These are phyloP conservation scores for Alectura lathami DNA, from an alignment of 2,113 vertebrate species.

Conservation along the genomic window DNA sequence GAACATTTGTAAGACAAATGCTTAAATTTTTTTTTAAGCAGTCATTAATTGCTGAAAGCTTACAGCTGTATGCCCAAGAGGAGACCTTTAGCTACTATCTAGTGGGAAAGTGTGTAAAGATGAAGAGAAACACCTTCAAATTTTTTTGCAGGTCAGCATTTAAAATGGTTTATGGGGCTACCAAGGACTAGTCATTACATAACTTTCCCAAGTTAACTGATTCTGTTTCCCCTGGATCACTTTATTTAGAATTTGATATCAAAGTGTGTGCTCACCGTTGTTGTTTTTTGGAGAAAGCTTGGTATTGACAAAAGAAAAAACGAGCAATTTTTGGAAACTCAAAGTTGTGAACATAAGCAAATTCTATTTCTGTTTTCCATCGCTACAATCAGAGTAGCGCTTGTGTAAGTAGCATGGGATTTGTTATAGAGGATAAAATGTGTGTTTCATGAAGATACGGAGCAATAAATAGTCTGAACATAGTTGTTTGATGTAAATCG, in stretches of 20 bases:
- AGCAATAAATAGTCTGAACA: neutral
- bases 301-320: neutral
- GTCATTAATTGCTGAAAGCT: neutral
- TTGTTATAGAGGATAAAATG: neutral
- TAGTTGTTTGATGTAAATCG: neutral
- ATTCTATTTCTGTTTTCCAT: fast-evolving
- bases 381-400: neutral
- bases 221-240: neutral
- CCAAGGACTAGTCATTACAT: neutral
- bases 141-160: neutral
- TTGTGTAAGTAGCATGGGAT: neutral
- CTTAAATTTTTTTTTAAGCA: neutral
- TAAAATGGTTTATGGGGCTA: neutral
- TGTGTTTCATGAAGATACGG: neutral
- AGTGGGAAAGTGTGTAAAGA: neutral
- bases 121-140: neutral
- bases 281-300: neutral
- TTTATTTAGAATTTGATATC: neutral
- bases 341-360: neutral
- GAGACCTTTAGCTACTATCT: neutral
- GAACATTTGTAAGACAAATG: neutral
- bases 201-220: neutral
- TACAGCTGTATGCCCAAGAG: neutral
- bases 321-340: neutral
- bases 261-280: neutral